Base-by-base conservation (phyloP, 2,113 vertebrate genomes). In the Pelodiscus sinensis region DNA sequence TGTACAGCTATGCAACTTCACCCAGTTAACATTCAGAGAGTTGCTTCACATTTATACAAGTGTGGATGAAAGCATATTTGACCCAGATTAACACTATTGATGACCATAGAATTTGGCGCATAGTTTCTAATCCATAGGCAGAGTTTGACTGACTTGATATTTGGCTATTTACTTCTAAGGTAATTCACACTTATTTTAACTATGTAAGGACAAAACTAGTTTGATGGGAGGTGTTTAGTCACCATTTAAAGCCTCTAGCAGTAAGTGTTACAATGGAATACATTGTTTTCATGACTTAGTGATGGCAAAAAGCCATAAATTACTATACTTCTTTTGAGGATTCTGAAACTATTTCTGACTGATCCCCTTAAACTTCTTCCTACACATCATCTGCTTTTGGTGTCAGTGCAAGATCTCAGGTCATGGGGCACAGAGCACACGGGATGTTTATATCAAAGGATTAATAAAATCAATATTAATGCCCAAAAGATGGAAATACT, bases 311-410 rank as follows among this genome's bases (percentile, higher is more conserved):
- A 54, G 51, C 16, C 9, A 25, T 79, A 79, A 54, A 3, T n/a
- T 27, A 52, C 9, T 79, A 9, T 54, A 9, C 27, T 54, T 79
- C 16, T 54, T 9, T 29, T n/a, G 27, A 79, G 31, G 8, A 79
- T 54, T 18, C 51, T 54, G 15, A 79, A 54, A 51, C 16, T 51
- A 15, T n/a, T n/a, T 9, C 8, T 54, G 52, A 54, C 16, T 77
- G 51, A 71, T 35, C 19, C 18, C 52, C 51, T 79, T 54, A 31
- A 54, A 54, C 29, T n/a, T 31, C 27, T 84, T 25, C 1, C 1
- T 51, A 35, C 71, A 0, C 21, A 3, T 52, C 29, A 2, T 65
- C 31, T 84, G 16, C 2, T 38, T 0, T 6, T 78, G 5, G 8
- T 89, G 9, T 51, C 54, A 6, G 50, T n/a, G 19, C 19, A 87